Evolutionary conservation across 2,113 vertebrate genomes (phyloP), one percentile per base, ranked within the genome.

Genomic region (Aplodontia rufa): DNA sequence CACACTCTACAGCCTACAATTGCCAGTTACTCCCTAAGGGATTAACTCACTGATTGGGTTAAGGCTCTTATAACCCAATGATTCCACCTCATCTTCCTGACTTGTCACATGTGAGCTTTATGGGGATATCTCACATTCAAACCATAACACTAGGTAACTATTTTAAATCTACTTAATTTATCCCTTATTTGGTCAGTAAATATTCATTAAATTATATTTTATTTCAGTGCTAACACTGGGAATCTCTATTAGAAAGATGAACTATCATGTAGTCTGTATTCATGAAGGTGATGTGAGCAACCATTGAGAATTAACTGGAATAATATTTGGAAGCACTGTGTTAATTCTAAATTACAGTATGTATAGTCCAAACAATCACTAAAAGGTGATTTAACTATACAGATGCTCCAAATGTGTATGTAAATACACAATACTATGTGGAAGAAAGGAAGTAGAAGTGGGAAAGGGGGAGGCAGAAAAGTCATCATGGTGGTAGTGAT

Each of bases 261-360:
- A 53, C 92, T 92, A 55, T 28, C 60, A 35, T n/a, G 35, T 12
- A 62, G 0, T 62, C 16, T 69, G 64, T 87, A 6, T 35, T 83
- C 74, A n/a, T n/a, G 47, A 89, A 79, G 28, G 5, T 62, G 45
- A 58, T 92, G 16, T 75, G 20, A 78, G 3, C 35, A 42, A 93
- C n/a, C 11, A 45, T 6, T 90, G 28, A 90, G 68, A 66, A 76
- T 96, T 79, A 83, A 94, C 87, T 69, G 24, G 64, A 62, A 75
- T 68, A 79, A 51, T 14, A 55, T 13, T 8, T 20, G 4, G 71
- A 83, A 68, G 3, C 53, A 30, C 22, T 82, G 10, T 83, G 28
- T 92, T 91, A 75, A 76, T 83, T 76, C 8, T 75, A 66, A 80
- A 28, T 84, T 55, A n/a, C 68, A 90, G 10, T 86, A 66, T 53